Percentiles rank a stretch among this genome's conserved stretches.
These are phyloP conservation scores for Onychostoma macrolepis DNA, from an alignment of 2,113 vertebrate genomes.

Conservation along the genomic window DNA sequence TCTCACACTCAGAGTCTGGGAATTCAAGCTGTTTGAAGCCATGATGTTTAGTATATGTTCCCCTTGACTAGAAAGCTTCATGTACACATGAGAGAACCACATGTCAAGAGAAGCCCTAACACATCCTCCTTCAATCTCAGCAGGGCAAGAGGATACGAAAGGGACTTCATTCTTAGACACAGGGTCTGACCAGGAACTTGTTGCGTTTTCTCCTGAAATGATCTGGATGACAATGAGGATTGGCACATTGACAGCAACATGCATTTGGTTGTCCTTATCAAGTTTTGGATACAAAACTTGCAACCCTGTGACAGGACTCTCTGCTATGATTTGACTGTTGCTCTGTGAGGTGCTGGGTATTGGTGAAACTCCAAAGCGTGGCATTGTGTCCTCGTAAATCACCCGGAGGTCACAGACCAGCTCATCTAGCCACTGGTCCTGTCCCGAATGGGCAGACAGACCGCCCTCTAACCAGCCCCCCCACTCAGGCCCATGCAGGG, in stretches of 20 bases:
- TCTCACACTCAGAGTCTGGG: constrained; percentile 67
- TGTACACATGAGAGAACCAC: constrained; percentile 71
- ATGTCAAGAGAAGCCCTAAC: constrained; percentile 51
- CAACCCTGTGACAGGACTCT: constrained; percentile 58
- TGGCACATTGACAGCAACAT: constrained; percentile 64
- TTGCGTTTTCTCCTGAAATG: constrained; percentile 63
- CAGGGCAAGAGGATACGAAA: constrained; percentile 71
- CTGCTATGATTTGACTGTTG: constrained; percentile 14
- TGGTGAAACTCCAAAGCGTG: constrained; percentile 44
- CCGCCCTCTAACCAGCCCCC: constrained; percentile 76
- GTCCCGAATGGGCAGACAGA: constrained; percentile 48
- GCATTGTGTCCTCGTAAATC: constrained; percentile 67
- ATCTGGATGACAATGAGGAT: constrained; percentile 69
- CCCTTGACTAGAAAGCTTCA: constrained; percentile 59
- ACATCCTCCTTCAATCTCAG: constrained; percentile 59
- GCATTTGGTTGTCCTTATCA: constrained; percentile 64
- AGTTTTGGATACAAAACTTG: constrained; percentile 68
- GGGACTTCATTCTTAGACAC: constrained; percentile 64
- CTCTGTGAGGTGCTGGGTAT: constrained; percentile 50
- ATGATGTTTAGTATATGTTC: constrained; percentile 66
- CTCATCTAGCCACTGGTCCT: constrained; percentile 73
- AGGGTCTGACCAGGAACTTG: constrained; percentile 73
- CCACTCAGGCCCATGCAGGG: constrained; percentile 66
- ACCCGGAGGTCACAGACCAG: constrained; percentile 76
- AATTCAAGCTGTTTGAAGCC: constrained; percentile 60